Percentiles rank a stretch among this genome's conserved stretches.
These are phyloP conservation scores for Colaptes auratus DNA, from an alignment of 2,113 vertebrate genomes.

Conservation along the genomic window DNA sequence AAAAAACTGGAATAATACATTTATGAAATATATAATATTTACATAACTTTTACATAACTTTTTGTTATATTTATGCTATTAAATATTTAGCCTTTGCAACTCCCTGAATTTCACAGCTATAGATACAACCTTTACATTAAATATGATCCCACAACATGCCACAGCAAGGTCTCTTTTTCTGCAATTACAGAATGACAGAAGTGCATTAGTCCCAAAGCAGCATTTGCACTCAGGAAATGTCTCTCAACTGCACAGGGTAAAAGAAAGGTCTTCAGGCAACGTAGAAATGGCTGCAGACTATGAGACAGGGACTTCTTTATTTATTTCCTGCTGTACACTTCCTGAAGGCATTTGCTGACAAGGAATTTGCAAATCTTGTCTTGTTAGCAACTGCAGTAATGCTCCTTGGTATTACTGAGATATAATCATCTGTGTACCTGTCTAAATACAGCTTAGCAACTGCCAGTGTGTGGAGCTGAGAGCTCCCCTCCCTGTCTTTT, in stretches of 20 bases:
- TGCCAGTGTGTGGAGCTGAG: not conserved
- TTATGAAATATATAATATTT: not conserved
- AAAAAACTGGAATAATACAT: not conserved
- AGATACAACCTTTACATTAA: not conserved
- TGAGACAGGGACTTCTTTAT: conserved; percentile 35
- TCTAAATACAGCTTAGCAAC: not conserved
- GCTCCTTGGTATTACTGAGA: not conserved
- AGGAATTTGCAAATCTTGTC: conserved; percentile 62
- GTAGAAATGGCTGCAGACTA: conserved; percentile 27
- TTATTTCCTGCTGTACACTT: conserved; percentile 39
- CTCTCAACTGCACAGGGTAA: conserved; percentile 51
- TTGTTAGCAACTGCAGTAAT: not conserved
- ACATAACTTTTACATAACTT: too few species aligned
- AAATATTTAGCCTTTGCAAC: not conserved
- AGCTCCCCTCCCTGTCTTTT: not conserved
- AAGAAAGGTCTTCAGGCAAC: conserved; percentile 53
- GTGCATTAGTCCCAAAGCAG: conserved; percentile 44
- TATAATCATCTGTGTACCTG: conserved; percentile 13
- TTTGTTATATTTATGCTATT: not conserved
- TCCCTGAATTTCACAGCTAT: not conserved
- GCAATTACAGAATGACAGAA: conserved; percentile 33
- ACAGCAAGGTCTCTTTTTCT: conserved; percentile 13
- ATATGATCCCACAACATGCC: not conserved
- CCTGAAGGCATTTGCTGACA: conserved; percentile 68
- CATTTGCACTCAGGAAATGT: conserved; percentile 69